Conservation (phyloP, 2,888 invertebrate species). For the Dioctria linearis region DNA sequence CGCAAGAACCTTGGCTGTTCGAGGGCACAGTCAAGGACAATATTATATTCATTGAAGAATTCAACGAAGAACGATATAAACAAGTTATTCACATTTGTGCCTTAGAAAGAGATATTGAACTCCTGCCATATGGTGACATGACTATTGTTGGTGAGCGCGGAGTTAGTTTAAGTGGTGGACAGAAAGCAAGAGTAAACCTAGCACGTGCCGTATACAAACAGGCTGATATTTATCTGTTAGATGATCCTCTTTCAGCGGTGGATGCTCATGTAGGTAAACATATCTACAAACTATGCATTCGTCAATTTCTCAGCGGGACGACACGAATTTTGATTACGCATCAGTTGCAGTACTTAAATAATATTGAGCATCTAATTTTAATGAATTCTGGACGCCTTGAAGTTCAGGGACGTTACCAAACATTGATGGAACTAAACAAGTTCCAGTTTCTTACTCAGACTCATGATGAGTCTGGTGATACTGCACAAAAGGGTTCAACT, state of each 20-base stretch:
- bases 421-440: constrained; percentile 74
- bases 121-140: constrained; percentile 73
- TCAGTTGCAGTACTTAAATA: constrained; percentile 77
- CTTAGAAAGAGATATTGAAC: constrained; percentile 77
- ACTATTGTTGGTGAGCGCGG: constrained; percentile 79
- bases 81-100: constrained; percentile 76
- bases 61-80: constrained; percentile 74
- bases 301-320: constrained; percentile 75
- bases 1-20: constrained; percentile 89
- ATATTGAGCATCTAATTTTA: constrained; percentile 73
- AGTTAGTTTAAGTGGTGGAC: constrained; percentile 81
- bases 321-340: constrained; percentile 82
- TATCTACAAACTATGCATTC: constrained; percentile 82
- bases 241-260: constrained; percentile 85
- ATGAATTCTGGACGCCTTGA: constrained; percentile 71
- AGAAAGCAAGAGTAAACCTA: constrained; percentile 82
- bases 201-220: constrained; percentile 83
- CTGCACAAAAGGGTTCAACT: constrained; percentile 63
- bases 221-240: constrained; percentile 82
- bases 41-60: constrained; percentile 86
- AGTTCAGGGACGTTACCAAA: constrained; percentile 69
- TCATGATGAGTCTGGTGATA: constrained; percentile 65
- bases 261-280: constrained; percentile 84
- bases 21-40: constrained; percentile 89
- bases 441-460: constrained; percentile 69